Evolutionary conservation across 2,797 vertebrate species (phyloP).

Genomic region (Megaceryle alcyon): DNA sequence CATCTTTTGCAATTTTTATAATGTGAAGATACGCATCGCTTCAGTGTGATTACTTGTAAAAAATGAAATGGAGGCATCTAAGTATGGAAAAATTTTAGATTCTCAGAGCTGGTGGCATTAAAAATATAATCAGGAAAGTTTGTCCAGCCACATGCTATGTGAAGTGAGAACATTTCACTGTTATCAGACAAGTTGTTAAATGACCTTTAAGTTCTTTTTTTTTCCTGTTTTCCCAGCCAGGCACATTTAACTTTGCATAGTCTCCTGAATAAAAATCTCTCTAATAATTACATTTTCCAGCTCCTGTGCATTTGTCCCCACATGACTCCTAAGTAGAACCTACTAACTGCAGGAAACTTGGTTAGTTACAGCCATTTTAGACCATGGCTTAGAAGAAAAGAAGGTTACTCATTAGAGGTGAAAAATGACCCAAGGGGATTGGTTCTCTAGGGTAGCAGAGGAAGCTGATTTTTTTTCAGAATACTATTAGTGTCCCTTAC

Average conservation of each 20-base stretch:
- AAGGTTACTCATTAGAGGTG: not conserved
- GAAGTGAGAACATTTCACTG: conserved; percentile 15
- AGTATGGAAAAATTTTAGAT: not conserved
- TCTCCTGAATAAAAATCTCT: conserved; percentile 36
- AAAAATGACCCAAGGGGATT: not conserved
- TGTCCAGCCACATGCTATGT: not conserved
- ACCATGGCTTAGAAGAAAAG: not conserved
- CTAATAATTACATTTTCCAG: conserved; percentile 35
- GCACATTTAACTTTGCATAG: conserved; percentile 1
- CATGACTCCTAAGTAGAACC: conserved; percentile 13
- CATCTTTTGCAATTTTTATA: not conserved
- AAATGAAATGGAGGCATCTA: not conserved
- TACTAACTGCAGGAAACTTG: not conserved
- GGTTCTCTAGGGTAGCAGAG: not conserved
- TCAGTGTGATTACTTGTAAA: not conserved
- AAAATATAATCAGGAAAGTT: conserved; percentile 14
- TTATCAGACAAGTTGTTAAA: conserved; percentile 46
- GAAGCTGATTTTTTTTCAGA: not conserved
- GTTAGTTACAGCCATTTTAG: not conserved
- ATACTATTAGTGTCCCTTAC: not conserved
- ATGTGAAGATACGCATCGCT: not conserved
- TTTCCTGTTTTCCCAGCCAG: not conserved
- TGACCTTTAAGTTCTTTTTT: conserved; percentile 46
- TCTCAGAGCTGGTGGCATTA: not conserved
- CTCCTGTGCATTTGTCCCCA: conserved; percentile 1